These are phyloP conservation scores for Masnerella sp. DNA, from an alignment of 2,888 invertebrate species.

Conservation along the genomic window DNA sequence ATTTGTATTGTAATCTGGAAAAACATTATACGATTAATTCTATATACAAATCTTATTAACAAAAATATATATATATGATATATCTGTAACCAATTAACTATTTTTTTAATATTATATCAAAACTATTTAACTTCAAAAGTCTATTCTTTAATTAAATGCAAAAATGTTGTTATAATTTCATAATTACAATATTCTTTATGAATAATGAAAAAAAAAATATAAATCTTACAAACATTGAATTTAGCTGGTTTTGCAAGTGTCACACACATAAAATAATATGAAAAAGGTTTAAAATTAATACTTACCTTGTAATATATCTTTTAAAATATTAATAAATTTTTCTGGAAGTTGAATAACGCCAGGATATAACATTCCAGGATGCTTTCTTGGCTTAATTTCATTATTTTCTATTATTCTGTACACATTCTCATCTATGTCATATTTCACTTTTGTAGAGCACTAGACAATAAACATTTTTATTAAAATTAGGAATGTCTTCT, in stretches of 20 bases:
- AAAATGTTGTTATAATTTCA: too few relatives aligned
- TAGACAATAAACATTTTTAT: not conserved
- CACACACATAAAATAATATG: conserved; percentile 1
- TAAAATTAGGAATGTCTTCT: not conserved
- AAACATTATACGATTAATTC: conserved; percentile 1
- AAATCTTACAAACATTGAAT: too few relatives aligned
- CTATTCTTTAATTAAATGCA: too few relatives aligned
- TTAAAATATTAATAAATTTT: conserved; percentile 80
- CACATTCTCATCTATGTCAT: conserved; percentile 79
- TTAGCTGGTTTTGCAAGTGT: not conserved
- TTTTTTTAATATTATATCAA: too few relatives aligned
- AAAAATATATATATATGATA: too few relatives aligned
- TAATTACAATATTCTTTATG: too few relatives aligned
- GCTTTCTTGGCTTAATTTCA: conserved; percentile 82
- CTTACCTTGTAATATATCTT: conserved; percentile 73
- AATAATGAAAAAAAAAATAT: too few relatives aligned
- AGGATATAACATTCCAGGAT: conserved; percentile 84
- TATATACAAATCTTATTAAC: too few relatives aligned
- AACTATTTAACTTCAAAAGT: too few relatives aligned
- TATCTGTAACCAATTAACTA: too few relatives aligned
- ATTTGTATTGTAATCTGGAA: not conserved
- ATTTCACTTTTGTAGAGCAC: conserved; percentile 61
- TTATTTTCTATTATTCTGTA: conserved; percentile 79
- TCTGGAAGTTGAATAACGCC: conserved; percentile 81
- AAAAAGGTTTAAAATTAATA: not conserved